Conservation (phyloP, 2,113 vertebrate species). For the Oncorhynchus gorbuscha region DNA sequence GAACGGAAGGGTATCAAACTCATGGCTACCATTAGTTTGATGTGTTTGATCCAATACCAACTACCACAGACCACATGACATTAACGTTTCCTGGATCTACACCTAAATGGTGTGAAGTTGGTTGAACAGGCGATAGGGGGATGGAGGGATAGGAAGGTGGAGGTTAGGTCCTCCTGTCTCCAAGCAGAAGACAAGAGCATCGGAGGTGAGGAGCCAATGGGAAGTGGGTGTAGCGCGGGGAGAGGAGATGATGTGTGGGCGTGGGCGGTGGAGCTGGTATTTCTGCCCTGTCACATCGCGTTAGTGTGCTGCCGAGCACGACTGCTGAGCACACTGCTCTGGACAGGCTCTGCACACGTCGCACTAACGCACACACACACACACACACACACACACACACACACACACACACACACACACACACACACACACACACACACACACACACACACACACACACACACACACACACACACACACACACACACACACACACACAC, state of each 20-base stretch:
- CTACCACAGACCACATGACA: too few species aligned
- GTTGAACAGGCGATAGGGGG: constrained; percentile 6
- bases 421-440: constrained; percentile 11
- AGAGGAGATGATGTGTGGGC: constrained; percentile 57
- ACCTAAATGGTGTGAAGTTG: too few species aligned
- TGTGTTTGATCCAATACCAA: too few species aligned
- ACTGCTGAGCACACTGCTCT: constrained; percentile 66
- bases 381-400: neutral
- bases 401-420: constrained; percentile 10
- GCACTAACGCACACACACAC: constrained; percentile 21
- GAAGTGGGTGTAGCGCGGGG: constrained; percentile 36
- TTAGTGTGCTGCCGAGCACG: constrained; percentile 70
- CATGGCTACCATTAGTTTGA: too few species aligned
- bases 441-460: neutral
- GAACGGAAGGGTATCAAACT: too few species aligned
- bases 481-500: neutral
- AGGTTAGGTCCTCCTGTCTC: constrained; percentile 67
- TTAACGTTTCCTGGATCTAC: too few species aligned
- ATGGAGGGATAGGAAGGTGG: constrained; percentile 20
- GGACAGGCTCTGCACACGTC: constrained; percentile 52
- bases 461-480: constrained; percentile 5
- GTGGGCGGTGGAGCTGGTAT: constrained; percentile 67
- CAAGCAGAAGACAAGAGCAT: constrained; percentile 69
- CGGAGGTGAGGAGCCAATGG: constrained; percentile 67
- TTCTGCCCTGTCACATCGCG: constrained; percentile 74